phyloP scores from a whole-genome alignment of 2,797 vertebrate species.

The Channa striata region DNA sequence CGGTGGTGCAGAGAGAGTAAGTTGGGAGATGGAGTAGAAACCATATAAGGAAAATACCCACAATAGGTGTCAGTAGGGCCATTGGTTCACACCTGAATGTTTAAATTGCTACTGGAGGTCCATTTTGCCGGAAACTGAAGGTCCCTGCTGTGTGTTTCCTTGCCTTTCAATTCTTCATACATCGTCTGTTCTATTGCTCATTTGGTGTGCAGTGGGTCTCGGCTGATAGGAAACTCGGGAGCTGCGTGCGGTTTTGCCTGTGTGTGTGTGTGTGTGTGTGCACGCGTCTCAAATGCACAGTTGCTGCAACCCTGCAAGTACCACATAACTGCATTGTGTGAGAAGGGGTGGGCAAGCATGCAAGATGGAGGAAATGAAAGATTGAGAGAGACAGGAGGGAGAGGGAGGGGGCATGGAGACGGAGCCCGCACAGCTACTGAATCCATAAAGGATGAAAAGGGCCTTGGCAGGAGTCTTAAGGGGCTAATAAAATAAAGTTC shows the following conservation, averaged over 20 bases:
- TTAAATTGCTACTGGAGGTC: constrained; percentile 41
- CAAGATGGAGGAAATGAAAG: constrained; percentile 77
- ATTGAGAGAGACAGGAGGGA: constrained; percentile 74
- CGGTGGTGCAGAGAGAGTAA: neutral
- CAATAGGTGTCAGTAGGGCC: constrained; percentile 32
- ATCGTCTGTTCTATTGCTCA: constrained; percentile 16
- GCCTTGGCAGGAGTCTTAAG: constrained; percentile 82
- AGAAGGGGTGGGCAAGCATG: constrained; percentile 50
- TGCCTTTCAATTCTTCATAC: constrained; percentile 40
- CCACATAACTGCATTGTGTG: constrained; percentile 35
- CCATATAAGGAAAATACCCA: constrained; percentile 29
- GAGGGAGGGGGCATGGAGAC: constrained; percentile 46
- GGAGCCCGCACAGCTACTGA: constrained; percentile 67
- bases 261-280: neutral
- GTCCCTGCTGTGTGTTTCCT: constrained; percentile 34
- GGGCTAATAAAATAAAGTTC: constrained; percentile 85
- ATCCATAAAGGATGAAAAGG: constrained; percentile 83
- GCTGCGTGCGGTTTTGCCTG: constrained; percentile 10
- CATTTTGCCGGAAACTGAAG: constrained; percentile 40
- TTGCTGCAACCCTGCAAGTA: constrained; percentile 40
- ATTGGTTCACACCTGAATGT: constrained; percentile 45
- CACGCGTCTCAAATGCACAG: constrained; percentile 26
- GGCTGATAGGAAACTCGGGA: constrained; percentile 4
- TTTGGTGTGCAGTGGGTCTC: constrained; percentile 19
- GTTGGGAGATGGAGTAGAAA: constrained; percentile 23